Conservation (phyloP, 2,888 invertebrate species). For the Bimastos eiseni region DNA sequence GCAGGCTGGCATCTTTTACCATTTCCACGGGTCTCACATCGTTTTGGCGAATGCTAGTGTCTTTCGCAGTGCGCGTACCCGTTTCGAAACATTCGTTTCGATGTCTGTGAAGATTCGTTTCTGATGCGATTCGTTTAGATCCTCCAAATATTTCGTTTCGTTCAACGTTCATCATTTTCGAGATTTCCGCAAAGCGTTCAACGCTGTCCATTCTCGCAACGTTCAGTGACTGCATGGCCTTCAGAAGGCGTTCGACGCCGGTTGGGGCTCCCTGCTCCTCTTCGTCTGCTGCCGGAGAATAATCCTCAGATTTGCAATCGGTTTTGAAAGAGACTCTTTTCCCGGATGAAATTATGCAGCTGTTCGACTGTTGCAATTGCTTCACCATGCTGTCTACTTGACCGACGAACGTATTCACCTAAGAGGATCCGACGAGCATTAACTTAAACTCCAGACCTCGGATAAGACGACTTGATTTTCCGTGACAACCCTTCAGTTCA, state of each 20-base stretch:
- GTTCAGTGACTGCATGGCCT: not conserved
- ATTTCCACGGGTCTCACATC: not conserved
- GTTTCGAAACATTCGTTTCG: not conserved
- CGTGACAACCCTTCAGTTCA: not conserved
- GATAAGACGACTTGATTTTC: not conserved
- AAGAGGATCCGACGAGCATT: not conserved
- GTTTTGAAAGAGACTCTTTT: not conserved
- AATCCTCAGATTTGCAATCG: not conserved
- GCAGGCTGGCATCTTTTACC: not conserved
- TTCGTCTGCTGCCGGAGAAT: not conserved
- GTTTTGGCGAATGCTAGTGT: constrained; percentile 13
- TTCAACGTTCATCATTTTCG: not conserved
- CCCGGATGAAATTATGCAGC: not conserved
- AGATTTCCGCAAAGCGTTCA: not conserved
- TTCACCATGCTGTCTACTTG: constrained; percentile 17
- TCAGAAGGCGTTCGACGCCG: constrained; percentile 20
- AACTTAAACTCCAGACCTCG: no score
- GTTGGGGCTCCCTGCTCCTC: not conserved
- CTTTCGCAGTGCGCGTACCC: not conserved
- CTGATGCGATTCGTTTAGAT: not conserved
- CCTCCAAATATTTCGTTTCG: not conserved
- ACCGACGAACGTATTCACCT: not conserved
- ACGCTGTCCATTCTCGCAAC: not conserved
- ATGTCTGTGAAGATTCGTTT: not conserved
- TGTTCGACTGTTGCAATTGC: not conserved